Percentiles rank a stretch among this genome's conserved stretches.
These are phyloP conservation scores for Dryobota labecula DNA, from an alignment of 2,888 invertebrate genomes.

Conservation along the genomic window DNA sequence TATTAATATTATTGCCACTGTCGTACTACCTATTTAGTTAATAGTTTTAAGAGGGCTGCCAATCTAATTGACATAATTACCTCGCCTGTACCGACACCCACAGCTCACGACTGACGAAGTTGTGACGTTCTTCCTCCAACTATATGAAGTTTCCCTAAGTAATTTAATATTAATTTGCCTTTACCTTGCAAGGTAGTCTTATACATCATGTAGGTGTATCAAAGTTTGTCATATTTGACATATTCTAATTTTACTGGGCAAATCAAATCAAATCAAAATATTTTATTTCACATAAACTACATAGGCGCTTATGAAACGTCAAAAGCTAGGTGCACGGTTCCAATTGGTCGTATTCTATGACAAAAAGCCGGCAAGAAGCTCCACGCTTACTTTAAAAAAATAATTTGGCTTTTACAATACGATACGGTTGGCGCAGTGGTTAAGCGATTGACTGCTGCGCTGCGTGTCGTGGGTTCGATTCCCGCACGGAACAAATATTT, in stretches of 20 bases:
- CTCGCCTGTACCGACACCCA: not conserved
- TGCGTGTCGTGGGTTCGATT: too few relatives aligned
- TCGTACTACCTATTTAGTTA: too few relatives aligned
- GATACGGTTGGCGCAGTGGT: too few relatives aligned
- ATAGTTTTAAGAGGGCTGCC: not conserved
- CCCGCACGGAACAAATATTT: too few relatives aligned
- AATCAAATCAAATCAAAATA: not conserved
- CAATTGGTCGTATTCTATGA: not conserved
- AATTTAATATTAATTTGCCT: not conserved
- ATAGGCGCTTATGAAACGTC: not conserved
- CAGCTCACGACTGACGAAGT: not conserved
- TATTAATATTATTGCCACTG: not conserved
- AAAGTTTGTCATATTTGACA: constrained; percentile 6
- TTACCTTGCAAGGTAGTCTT: too few relatives aligned
- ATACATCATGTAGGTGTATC: not conserved
- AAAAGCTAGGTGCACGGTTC: not conserved
- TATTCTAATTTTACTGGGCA: not conserved
- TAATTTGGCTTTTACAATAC: too few relatives aligned
- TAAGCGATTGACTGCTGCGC: too few relatives aligned
- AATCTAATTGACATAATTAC: not conserved
- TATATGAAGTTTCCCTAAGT: not conserved
- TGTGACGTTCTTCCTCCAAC: not conserved
- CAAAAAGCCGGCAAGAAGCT: not conserved
- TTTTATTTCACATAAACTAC: not conserved
- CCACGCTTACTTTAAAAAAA: too few relatives aligned